phyloP scores from a whole-genome alignment of 2,113 vertebrate genomes.

The Ariopsis seemanni region DNA sequence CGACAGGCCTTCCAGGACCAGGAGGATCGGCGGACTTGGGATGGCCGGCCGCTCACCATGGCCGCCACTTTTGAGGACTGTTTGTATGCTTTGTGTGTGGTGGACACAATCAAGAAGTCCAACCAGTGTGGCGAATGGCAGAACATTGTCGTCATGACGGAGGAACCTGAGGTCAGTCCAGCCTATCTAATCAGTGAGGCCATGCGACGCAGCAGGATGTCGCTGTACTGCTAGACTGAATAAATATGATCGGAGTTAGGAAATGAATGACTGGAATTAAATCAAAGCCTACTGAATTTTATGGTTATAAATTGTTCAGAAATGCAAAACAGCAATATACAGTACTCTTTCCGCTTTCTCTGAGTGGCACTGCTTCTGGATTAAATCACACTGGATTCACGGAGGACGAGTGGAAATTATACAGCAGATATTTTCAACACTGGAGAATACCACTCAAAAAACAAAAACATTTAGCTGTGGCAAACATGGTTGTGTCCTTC shows the following conservation, averaged over 20 bases:
- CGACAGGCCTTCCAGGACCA: constrained; percentile 95
- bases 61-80: constrained; percentile 99
- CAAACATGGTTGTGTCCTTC: constrained; percentile 53
- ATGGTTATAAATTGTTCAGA: constrained; percentile 1
- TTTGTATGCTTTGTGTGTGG: constrained; percentile 93
- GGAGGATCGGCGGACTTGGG: constrained; percentile 95
- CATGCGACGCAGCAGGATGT: constrained; percentile 95
- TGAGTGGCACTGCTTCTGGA: constrained; percentile 2
- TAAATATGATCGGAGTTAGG: not conserved
- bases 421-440: constrained; percentile 28
- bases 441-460: constrained; percentile 43
- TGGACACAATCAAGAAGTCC: constrained; percentile 96
- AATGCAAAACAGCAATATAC: constrained; percentile 41
- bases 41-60: constrained; percentile 92
- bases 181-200: constrained; percentile 97
- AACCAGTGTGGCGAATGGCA: constrained; percentile 97
- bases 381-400: constrained; percentile 14
- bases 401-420: constrained; percentile 27
- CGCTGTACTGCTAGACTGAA: constrained; percentile 88
- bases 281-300: not conserved
- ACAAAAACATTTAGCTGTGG: constrained; percentile 1
- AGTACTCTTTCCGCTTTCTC: not conserved
- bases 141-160: constrained; percentile 93
- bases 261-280: not conserved
- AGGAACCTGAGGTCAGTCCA: constrained; percentile 93